Conservation (phyloP, 1,140 invertebrate genomes). For the Geopemphigus sp. region DNA sequence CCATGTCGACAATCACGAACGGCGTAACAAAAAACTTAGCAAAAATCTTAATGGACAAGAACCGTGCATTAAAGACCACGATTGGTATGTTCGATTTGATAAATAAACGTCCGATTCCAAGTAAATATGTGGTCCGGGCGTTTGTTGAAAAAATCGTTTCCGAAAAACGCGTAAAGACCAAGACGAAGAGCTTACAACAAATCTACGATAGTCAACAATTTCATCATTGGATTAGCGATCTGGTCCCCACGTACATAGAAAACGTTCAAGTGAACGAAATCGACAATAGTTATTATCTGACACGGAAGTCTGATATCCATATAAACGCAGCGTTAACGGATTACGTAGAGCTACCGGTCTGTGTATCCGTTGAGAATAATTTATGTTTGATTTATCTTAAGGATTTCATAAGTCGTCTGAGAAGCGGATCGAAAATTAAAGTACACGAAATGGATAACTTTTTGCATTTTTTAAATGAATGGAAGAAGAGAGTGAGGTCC, state of each 20-base stretch:
- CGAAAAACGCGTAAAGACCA: too few relatives aligned
- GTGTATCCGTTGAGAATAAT: background rate
- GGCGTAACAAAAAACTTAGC: background rate
- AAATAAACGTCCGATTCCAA: background rate
- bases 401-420: background rate
- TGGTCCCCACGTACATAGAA: background rate
- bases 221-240: background rate
- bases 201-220: too few relatives aligned
- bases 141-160: background rate
- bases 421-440: background rate
- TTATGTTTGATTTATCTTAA: background rate
- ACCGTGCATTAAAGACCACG: background rate
- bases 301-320: background rate
- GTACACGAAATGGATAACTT: too few relatives aligned
- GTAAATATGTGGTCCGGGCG: background rate
- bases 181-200: too few relatives aligned
- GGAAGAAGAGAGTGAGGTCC: background rate
- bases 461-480: background rate
- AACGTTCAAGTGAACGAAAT: background rate
- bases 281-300: background rate
- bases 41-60: background rate
- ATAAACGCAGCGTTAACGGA: too few relatives aligned
- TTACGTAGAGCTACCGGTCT: background rate
- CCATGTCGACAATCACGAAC: background rate
- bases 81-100: background rate